phyloP scores from a whole-genome alignment of 1,140 invertebrate genomes.

The Oncopodura yosiiana region DNA sequence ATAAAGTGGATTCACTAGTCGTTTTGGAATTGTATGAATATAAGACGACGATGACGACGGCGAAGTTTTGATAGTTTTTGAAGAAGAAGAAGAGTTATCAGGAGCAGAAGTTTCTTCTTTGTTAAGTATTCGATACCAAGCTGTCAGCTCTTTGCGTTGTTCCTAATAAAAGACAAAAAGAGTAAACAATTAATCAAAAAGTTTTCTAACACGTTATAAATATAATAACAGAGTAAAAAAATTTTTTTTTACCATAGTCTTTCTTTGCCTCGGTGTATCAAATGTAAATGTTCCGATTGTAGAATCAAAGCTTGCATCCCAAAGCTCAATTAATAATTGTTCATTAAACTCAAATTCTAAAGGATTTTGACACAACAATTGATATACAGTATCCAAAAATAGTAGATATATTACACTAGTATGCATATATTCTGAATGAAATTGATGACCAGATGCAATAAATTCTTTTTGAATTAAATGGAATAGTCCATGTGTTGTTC shows the following conservation, averaged over 20 bases:
- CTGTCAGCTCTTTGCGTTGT: slow-evolving; percentile 23
- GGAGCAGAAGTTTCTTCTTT: slow-evolving; percentile 3
- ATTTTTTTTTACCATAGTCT: slow-evolving; percentile 10
- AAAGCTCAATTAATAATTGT: slow-evolving; percentile 79
- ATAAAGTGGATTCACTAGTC: slow-evolving; percentile 30
- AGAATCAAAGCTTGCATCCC: slow-evolving; percentile 55
- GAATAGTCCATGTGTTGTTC: slow-evolving; percentile 81
- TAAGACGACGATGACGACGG: neutral
- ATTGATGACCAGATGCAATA: slow-evolving; percentile 58
- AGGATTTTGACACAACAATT: slow-evolving; percentile 77
- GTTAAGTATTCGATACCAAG: slow-evolving; percentile 26
- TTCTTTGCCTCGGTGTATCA: slow-evolving; percentile 26
- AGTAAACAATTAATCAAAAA: neutral
- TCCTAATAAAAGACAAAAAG: slow-evolving; percentile 14
- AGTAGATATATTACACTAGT: slow-evolving; percentile 67
- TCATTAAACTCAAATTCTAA: slow-evolving; percentile 83
- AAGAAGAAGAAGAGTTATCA: neutral
- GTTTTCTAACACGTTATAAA: neutral
- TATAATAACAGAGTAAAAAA: neutral
- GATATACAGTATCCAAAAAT: slow-evolving; percentile 89
- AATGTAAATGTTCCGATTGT: slow-evolving; percentile 31
- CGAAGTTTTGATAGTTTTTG: neutral
- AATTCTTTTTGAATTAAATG: slow-evolving; percentile 87
- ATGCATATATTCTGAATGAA: slow-evolving; percentile 45
- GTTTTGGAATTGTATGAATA: slow-evolving; percentile 6